A percentile compares a stretch with the other conserved stretches of the same genome.
phyloP scores from a whole-genome alignment of 2,113 vertebrate species.

The Ptyas mucosa region DNA sequence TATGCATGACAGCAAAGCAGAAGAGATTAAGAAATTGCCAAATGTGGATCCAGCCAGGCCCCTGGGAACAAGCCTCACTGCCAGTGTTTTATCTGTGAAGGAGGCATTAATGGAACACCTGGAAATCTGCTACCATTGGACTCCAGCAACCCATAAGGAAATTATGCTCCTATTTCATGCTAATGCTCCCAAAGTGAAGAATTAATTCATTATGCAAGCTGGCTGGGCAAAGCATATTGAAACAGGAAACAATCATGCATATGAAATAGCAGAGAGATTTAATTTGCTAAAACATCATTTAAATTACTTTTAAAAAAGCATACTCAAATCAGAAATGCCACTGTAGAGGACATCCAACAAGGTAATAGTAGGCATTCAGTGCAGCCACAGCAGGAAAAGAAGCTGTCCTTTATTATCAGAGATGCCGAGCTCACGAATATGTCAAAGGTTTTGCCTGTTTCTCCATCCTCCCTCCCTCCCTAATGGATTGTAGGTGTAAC shows the following conservation, averaged over 20 bases:
- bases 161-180: background rate
- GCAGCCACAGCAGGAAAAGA: conserved; percentile 1
- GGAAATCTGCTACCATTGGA: conserved; percentile 15
- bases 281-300: conserved; percentile 46
- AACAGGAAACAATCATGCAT: conserved; percentile 31
- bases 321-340: conserved; percentile 29
- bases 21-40: background rate
- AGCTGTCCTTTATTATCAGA: background rate
- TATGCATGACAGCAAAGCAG: background rate
- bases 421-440: background rate
- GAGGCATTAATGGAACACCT: conserved; percentile 11
- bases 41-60: conserved; percentile 4
- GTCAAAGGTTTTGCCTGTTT: background rate
- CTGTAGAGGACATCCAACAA: conserved; percentile 23
- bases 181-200: background rate
- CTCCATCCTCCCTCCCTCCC: background rate
- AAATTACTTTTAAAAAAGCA: conserved; percentile 38
- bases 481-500: background rate
- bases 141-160: background rate
- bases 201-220: conserved; percentile 30
- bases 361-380: background rate
- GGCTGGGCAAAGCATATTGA: background rate
- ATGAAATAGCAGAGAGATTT: conserved; percentile 40
- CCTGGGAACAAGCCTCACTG: conserved; percentile 1
- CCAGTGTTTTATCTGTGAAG: background rate